Evolutionary conservation across 2,888 invertebrate species (phyloP), one percentile per base, ranked within the genome.

Genomic region (Drosophila tanythrix): DNA sequence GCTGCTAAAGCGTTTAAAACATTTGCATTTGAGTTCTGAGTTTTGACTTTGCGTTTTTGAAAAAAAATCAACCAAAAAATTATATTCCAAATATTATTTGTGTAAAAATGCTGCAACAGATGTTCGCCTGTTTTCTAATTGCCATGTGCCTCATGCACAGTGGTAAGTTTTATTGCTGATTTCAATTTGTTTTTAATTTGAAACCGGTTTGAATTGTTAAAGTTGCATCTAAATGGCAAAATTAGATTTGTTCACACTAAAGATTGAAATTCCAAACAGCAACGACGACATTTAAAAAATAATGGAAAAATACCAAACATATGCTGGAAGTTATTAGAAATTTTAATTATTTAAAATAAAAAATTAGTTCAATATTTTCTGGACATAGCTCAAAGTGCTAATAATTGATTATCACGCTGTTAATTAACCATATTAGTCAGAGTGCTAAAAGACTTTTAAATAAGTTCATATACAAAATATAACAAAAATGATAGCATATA

Each of bases 121-220:
- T 92, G 57, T 79, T 90, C 55, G 84, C 70, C 56, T 65, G 89
- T 67, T 68, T 85, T 60, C 70, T 89, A 48, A 69, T 92, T 77
- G 87, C 91, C 71, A 81, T 92, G 75, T 90, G 91, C 66, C 65
- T 92, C 21, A 80, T 90, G 78, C 88, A 91, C 70, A 89, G 82
- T 70, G 92, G 92, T 92, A 82, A 92, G 92, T 89, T 70, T 27
- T 33, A 10, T 48, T 10, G n/a, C 13, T 4, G 25, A 40, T 11
- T 43, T 25, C 13, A 33, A 29, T 36, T 35, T 7, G 25, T 33
- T 15, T 33, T 31, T 29, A 25, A 29, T 27, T 21, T 27, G 31
- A 71, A 72, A 71, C 70, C 56, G 46, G 70, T 71, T 71, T 71
- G 21, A 36, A 72, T 21, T 8, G 36, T 15, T 13, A 36, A 33